Evolutionary conservation across 2,113 vertebrate genomes (phyloP).

Genomic region (Syrmaticus mikado): DNA sequence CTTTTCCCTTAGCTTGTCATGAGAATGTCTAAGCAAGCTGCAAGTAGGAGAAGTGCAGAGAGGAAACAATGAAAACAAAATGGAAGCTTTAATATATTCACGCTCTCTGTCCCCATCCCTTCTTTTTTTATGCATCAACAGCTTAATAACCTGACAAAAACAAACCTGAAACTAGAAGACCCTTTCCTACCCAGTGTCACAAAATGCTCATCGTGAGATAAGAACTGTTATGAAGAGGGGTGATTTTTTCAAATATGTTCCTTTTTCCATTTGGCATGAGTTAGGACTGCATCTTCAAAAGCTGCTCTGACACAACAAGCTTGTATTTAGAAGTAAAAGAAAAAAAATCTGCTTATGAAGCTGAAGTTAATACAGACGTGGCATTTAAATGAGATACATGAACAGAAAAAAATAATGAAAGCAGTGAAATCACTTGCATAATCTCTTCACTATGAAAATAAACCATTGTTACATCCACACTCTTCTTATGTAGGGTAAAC

Average conservation of each 20-base stretch:
- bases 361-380: not conserved
- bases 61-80: not conserved
- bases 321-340: not conserved
- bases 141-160: slow-evolving; percentile 8
- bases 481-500: slow-evolving; percentile 10
- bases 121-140: not conserved
- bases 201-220: not conserved
- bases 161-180: slow-evolving; percentile 2
- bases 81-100: not conserved
- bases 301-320: not conserved
- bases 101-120: not conserved
- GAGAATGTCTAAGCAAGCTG: not conserved
- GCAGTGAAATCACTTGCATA: not conserved
- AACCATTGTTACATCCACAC: not conserved
- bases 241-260: not conserved
- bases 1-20: not conserved
- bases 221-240: not conserved
- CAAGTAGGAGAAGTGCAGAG: not conserved
- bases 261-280: not conserved
- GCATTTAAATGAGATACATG: not conserved
- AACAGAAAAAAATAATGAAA: not conserved
- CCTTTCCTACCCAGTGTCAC: not conserved
- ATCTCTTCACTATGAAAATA: slow-evolving; percentile 8
- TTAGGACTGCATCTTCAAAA: not conserved
- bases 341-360: not conserved